Percentiles rank a stretch among this genome's conserved stretches.
These are phyloP conservation scores for Erpetoichthys calabaricus DNA, from an alignment of 2,797 vertebrate genomes.

Conservation along the genomic window DNA sequence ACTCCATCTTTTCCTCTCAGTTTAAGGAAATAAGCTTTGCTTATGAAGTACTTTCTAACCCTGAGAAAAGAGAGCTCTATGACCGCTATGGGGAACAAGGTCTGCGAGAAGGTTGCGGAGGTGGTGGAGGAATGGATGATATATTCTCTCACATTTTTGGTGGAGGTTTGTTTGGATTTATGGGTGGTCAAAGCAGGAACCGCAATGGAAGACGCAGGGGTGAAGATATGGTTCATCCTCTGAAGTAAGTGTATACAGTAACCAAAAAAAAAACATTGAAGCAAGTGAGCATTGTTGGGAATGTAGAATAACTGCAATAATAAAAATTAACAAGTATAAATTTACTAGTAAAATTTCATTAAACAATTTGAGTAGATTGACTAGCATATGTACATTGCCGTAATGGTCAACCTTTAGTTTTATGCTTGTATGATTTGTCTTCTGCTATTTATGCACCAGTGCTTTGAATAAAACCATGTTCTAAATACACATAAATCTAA, in stretches of 20 bases:
- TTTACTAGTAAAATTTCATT: too few relatives aligned
- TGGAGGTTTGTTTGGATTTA: conserved; percentile 88
- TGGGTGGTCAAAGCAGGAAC: conserved; percentile 82
- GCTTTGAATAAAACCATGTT: too few relatives aligned
- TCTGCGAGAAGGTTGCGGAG: conserved; percentile 86
- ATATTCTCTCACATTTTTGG: conserved; percentile 98
- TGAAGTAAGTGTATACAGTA: conserved; percentile 74
- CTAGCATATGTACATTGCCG: too few relatives aligned
- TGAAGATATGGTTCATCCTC: conserved; percentile 96
- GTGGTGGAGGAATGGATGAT: conserved; percentile 88
- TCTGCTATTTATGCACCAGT: too few relatives aligned
- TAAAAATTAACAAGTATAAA: neutral
- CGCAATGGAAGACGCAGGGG: conserved; percentile 88
- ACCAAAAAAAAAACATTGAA: neutral
- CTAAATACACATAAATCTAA: too few relatives aligned
- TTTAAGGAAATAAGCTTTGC: conserved; percentile 99
- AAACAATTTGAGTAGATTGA: too few relatives aligned
- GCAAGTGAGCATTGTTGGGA: neutral
- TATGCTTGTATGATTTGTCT: too few relatives aligned
- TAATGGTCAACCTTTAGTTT: too few relatives aligned
- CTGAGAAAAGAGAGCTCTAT: conserved; percentile 90
- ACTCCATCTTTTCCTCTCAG: conserved; percentile 37
- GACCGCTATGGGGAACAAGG: conserved; percentile 94
- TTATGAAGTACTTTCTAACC: conserved; percentile 89
- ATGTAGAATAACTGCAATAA: neutral